Conservation (phyloP, 2,797 vertebrate genomes). For the Agapornis canus region DNA sequence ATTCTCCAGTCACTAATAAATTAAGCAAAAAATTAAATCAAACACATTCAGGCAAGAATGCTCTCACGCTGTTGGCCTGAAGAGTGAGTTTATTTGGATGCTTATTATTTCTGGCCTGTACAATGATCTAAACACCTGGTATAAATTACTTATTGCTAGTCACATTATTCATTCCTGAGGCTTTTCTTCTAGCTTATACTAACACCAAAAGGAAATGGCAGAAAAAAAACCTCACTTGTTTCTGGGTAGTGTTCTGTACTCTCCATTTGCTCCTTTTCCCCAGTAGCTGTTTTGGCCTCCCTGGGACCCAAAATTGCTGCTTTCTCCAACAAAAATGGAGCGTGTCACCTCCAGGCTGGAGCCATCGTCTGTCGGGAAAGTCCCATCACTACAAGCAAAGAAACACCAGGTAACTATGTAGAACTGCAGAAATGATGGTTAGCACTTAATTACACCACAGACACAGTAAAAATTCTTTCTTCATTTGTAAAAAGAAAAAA, state of each 20-base stretch:
- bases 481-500: neutral
- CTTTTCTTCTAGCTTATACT: neutral
- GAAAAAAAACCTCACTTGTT: constrained; percentile 72
- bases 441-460: neutral
- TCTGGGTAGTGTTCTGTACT: constrained; percentile 67
- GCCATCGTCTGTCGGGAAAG: constrained; percentile 59
- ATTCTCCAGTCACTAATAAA: constrained; percentile 21
- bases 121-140: constrained; percentile 5
- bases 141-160: constrained; percentile 20
- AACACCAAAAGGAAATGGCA: neutral
- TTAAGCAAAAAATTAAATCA: constrained; percentile 35
- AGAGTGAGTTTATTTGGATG: constrained; percentile 10
- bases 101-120: constrained; percentile 58
- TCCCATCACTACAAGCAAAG: constrained; percentile 61
- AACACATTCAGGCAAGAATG: neutral
- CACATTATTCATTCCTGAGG: neutral
- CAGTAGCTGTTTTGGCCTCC: constrained; percentile 75
- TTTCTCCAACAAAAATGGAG: constrained; percentile 73
- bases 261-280: constrained; percentile 64
- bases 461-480: neutral
- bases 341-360: constrained; percentile 63
- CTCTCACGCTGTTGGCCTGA: constrained; percentile 6
- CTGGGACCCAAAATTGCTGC: constrained; percentile 61
- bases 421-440: neutral
- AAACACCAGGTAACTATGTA: neutral